Base-by-base conservation (phyloP, 1,140 invertebrate genomes). In the Rhynchophorus ferrugineus region DNA sequence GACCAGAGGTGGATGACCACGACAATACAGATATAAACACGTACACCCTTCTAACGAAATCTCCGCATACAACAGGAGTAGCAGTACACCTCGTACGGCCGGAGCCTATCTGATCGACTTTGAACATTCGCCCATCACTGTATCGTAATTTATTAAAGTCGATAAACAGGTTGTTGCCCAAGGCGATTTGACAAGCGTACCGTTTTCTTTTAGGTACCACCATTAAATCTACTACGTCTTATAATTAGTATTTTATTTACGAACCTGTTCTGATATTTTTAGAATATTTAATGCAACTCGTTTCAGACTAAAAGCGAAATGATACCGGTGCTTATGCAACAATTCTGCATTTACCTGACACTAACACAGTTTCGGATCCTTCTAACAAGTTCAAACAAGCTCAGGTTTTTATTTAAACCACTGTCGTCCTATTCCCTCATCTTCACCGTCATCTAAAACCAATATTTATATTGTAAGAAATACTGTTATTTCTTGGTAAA, bases 191-290 rank as follows among this genome's bases (percentile, higher is more conserved):
- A 54, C 45, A 54, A 48, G 37, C 51, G 44, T 46, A 47, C 44
- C 24, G 49, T 52, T 52, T 52, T 44, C 35, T 39, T 50, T 36
- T 42, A 5, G 11, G 49, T 44, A 52, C 42, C 43, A 52, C 41
- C 42, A 52, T 52, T 52, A 52, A 52, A 44, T 44, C 43, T 52
- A 44, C 49, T 52, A 52, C 42, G 49, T 44, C 33, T 52, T 52
- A 52, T 44, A 52, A 44, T 52, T 44, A 52, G 48, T 44, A 44
- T 39, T 52, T 44, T 44, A 52, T 37, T 35, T 42, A 37, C 6
- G 42, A 52, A 52, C 49, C 49, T 52, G 49, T 52, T 52, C 42
- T 38, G 49, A 44, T 52, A 52, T 44, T 52, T 52, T 52, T 52
- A 52, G 43, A 52, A 37, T 29, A 17, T 38, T 44, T 17, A 37